Evolutionary conservation across 2,797 vertebrate species (phyloP), one percentile per base, ranked within the genome.

Genomic region (Leuciscus waleckii): DNA sequence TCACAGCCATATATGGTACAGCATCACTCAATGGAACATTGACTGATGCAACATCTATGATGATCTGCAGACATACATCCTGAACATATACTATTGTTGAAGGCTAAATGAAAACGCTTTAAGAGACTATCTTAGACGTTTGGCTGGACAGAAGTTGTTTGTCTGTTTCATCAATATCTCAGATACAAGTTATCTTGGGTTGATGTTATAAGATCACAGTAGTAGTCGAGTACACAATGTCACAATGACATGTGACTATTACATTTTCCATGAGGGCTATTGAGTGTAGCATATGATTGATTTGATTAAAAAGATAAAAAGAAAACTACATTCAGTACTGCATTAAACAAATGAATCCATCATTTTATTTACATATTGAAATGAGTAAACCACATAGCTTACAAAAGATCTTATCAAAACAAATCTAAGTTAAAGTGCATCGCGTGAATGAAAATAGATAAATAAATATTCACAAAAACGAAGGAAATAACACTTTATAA

Each of bases 361-460:
- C 35, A 23, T 51, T 90, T 88, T 87, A 85, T 86, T 51, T 37
- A 83, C 68, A 87, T 61, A 56, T 58, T 29, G 2, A 83, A 35
- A 71, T 37, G 14, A 39, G 68, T 37, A 7, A 70, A 81, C 81
- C 77, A 26, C 23, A 39, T 74, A 84, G 73, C 68, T 85, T 86
- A 82, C 67, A 79, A 79, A 85, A 81, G 3, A 75, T 67, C 6
- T 17, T 14, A 63, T 76, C 43, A 81, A 63, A 79, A 71, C 65
- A 54, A 73, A 54, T 89, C 19, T 46, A 83, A 84, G 80, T n/a
- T 89, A 90, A 90, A 90, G 89, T 90, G 89, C 89, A 89, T 68
- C 56, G 68, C 56, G 84, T 14, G 41, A 80, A 54, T 54, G 21
- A 37, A 77, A 74, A 51, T 54, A 32, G 5, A 51, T 58, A 70